These are phyloP conservation scores for Aptenodytes forsteri DNA, from an alignment of 2,113 vertebrate genomes.

Conservation along the genomic window DNA sequence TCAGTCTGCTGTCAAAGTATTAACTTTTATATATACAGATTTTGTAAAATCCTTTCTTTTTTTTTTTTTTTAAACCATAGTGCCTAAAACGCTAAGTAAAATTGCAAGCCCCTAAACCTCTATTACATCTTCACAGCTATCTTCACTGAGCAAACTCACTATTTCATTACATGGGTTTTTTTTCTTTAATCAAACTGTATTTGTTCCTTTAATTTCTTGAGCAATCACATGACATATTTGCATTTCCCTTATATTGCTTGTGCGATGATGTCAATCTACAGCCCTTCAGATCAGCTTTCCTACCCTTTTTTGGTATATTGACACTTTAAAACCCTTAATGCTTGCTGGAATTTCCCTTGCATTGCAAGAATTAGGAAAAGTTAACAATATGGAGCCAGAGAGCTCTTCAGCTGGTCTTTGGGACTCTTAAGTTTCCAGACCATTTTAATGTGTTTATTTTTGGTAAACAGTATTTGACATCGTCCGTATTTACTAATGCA, in stretches of 20 bases:
- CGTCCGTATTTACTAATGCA: not conserved
- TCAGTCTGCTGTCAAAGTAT: not conserved
- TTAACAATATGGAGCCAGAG: not conserved
- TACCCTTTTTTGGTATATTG: not conserved
- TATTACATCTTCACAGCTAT: not conserved
- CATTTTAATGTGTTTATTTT: not conserved
- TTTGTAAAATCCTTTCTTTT: not conserved
- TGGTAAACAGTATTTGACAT: not conserved
- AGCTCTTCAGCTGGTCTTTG: not conserved
- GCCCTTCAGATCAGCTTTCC: not conserved
- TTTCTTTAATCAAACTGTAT: not conserved
- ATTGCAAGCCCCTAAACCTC: not conserved
- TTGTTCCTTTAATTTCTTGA: not conserved
- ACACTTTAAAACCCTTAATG: not conserved
- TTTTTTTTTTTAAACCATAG: not conserved
- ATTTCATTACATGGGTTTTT: not conserved
- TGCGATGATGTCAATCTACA: not conserved
- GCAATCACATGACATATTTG: not conserved
- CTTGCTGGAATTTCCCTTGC: not conserved
- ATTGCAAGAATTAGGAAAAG: not conserved
- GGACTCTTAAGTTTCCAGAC: not conserved
- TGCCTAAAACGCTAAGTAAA: not conserved
- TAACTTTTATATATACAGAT: not conserved
- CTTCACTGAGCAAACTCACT: not conserved
- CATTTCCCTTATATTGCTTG: not conserved